Percentiles rank a stretch among this genome's conserved stretches.
phyloP scores from a whole-genome alignment of 2,888 invertebrate species.

The Dugesia japonica region DNA sequence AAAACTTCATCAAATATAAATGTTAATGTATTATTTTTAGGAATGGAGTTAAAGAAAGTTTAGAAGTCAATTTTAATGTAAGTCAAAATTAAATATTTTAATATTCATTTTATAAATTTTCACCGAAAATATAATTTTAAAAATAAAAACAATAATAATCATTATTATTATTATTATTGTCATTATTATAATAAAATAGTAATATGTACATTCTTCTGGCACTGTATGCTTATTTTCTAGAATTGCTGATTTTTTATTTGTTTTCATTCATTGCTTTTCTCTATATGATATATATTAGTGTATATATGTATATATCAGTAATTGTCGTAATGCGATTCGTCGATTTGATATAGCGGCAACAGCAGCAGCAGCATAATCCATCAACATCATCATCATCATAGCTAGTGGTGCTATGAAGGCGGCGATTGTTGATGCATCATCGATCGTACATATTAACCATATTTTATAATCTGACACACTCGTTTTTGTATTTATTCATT shows the following conservation, averaged over 20 bases:
- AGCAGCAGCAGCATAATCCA: conserved; percentile 20
- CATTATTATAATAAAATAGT: no score
- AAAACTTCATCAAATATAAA: no score
- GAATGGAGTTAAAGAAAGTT: neutral
- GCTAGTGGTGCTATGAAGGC: conserved; percentile 16
- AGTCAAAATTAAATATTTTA: neutral
- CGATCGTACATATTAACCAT: conserved; percentile 20
- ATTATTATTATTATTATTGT: no score
- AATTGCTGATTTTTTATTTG: conserved; percentile 17
- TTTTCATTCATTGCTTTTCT: conserved; percentile 15
- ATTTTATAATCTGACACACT: conserved; percentile 20
- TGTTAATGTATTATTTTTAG: neutral
- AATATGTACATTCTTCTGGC: conserved; percentile 8
- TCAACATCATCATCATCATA: neutral
- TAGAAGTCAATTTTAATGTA: neutral
- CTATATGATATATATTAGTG: conserved; percentile 17
- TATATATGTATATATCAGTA: conserved; percentile 13
- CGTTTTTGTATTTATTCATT: conserved; percentile 20
- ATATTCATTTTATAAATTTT: neutral
- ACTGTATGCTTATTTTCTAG: conserved; percentile 8
- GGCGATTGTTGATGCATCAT: conserved; percentile 20
- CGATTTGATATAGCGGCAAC: conserved; percentile 10
- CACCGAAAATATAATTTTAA: no score
- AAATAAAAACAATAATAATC: no score
- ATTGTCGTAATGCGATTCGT: conserved; percentile 15